phyloP scores from a whole-genome alignment of 2,113 vertebrate genomes.

The Caretta caretta region DNA sequence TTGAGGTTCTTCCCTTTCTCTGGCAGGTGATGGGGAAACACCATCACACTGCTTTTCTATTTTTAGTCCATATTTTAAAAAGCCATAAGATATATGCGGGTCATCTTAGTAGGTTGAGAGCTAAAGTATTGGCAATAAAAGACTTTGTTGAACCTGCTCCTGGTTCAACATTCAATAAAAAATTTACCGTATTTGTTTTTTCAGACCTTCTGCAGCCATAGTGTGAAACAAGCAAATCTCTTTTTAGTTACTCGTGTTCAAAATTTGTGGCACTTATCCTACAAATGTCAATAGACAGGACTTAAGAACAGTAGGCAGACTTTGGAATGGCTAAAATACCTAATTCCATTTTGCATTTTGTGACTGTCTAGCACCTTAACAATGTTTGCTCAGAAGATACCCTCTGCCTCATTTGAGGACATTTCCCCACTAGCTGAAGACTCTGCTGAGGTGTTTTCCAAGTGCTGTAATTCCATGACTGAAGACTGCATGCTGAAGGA shows the following conservation, averaged over 20 bases:
- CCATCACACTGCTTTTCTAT: background rate
- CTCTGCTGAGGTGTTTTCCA: constrained; percentile 51
- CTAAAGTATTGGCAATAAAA: background rate
- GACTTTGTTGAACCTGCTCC: background rate
- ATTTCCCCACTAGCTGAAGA: constrained; percentile 68
- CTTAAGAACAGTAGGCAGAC: background rate
- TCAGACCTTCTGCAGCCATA: background rate
- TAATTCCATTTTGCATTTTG: rapidly evolving
- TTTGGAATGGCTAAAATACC: background rate
- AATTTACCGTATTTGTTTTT: background rate
- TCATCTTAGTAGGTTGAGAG: background rate
- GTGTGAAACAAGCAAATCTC: background rate
- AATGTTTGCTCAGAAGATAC: constrained; percentile 76
- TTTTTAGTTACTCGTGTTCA: background rate
- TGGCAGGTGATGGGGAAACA: background rate
- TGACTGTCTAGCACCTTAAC: constrained; percentile 71
- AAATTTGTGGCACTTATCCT: background rate
- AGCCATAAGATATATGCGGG: background rate
- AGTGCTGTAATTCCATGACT: constrained; percentile 66
- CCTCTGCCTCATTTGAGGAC: constrained; percentile 69
- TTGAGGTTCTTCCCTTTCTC: background rate
- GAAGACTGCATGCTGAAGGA: constrained; percentile 78
- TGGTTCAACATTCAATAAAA: background rate
- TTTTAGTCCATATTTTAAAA: background rate
- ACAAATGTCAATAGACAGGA: no score